Evolutionary conservation across 2,797 vertebrate genomes (phyloP), one percentile per base, ranked within the genome.

Genomic region (Acestrorhynchus altus): DNA sequence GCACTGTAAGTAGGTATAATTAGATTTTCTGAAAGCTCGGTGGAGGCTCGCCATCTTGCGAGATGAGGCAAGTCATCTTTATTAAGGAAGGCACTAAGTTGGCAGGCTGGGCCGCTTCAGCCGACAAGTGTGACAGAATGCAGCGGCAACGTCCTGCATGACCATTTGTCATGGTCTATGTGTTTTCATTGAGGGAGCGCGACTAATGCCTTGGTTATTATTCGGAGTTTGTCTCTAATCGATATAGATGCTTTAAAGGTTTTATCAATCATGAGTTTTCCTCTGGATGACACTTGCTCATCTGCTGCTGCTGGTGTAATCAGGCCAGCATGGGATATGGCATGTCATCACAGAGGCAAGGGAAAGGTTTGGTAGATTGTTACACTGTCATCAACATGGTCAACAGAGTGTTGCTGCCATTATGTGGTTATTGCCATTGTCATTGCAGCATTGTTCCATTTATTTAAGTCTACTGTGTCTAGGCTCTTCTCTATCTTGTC

Each of bases 51-150:
- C 74, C 73, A 67, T 83, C 74, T 35, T 74, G 70, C 46, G 35
- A 72, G 65, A 83, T 84, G 72, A 85, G 72, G 72, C 75, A 72
- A 83, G 64, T 80, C 80, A 79, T 85, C 76, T 81, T 86, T 85
- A 83, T 80, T 83, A 86, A 84, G 76, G 80, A 35, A 72, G 51
- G 65, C 77, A 51, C 65, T 79, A 77, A 82, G 64, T 72, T 78
- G 77, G 72, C 69, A 77, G 72, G 74, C 79, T 47, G 26, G 42
- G 67, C 59, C 40, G 31, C 63, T 46, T 70, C 78, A 67, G 47
- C 79, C 69, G 57, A 46, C 66, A 72, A 81, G 70, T 67, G 46
- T 65, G 52, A 81, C 72, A 26, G 77, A 83, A 76, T 61, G 72
- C 57, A 57, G 61, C 35, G 73, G 28, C 16, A 76, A 65, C 47